Evolutionary conservation across 2,888 invertebrate genomes (phyloP).

Genomic region (Ditula angustiorana): DNA sequence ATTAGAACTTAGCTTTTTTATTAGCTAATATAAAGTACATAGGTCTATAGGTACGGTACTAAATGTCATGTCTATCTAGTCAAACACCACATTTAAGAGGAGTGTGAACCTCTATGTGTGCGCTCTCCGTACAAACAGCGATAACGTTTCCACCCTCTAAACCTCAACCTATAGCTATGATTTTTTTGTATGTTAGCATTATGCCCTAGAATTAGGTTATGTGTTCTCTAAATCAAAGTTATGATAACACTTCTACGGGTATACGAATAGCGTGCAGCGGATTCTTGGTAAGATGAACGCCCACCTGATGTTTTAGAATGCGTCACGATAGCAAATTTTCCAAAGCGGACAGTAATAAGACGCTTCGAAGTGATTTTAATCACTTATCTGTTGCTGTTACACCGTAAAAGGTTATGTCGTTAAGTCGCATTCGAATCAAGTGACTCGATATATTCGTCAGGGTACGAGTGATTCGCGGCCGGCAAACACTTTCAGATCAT

Average conservation of each 20-base stretch:
- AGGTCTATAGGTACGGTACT: no score
- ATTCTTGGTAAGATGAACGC: not conserved
- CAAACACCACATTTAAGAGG: no score
- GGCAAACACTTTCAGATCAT: conserved; percentile 56
- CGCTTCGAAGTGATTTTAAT: conserved; percentile 55
- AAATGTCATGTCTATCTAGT: no score
- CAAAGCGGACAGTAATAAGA: conserved; percentile 59
- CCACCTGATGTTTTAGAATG: conserved; percentile 44
- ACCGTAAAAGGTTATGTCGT: conserved; percentile 49
- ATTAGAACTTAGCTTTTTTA: not conserved
- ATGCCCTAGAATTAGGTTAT: no score
- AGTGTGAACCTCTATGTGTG: no score
- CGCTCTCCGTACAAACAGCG: no score
- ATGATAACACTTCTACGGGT: not conserved
- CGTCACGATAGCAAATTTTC: conserved; percentile 51
- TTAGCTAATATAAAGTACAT: not conserved
- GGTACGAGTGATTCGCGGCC: conserved; percentile 43
- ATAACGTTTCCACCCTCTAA: no score
- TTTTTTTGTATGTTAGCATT: no score
- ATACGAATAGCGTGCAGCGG: not conserved
- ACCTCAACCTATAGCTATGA: no score
- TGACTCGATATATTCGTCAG: conserved; percentile 53
- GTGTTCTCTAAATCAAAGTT: conserved; percentile 18
- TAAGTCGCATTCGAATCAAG: conserved; percentile 52
- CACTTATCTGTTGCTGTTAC: conserved; percentile 43